phyloP scores from a whole-genome alignment of 2,888 invertebrate species.

The Papilio protenor region DNA sequence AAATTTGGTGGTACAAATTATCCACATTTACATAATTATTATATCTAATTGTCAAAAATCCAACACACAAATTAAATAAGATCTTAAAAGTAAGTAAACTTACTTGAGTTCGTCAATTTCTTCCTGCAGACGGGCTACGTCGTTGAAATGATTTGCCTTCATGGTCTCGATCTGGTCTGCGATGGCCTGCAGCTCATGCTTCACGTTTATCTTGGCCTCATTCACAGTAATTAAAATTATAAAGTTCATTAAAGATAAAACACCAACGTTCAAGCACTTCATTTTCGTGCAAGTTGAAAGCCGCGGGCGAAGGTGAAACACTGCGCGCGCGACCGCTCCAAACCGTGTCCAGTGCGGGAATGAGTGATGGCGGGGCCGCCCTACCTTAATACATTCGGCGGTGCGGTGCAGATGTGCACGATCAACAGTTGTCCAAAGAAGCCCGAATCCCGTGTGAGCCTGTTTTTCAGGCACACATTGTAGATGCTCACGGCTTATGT shows the following conservation, averaged over 20 bases:
- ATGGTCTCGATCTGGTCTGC: slow-evolving; percentile 64
- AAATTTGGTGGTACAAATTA: background rate
- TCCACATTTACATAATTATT: background rate
- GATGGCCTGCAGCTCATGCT: slow-evolving; percentile 60
- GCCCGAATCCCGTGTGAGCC: slow-evolving; percentile 49
- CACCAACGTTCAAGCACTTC: slow-evolving; percentile 62
- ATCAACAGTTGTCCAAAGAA: slow-evolving; percentile 75
- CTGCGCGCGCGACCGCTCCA: slow-evolving; percentile 50
- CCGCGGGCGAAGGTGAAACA: background rate
- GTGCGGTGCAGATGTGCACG: slow-evolving; percentile 70
- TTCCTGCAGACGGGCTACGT: slow-evolving; percentile 61
- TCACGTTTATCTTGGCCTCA: slow-evolving; percentile 57
- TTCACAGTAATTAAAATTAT: slow-evolving; percentile 56
- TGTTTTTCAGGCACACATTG: slow-evolving; percentile 34
- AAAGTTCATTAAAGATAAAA: slow-evolving; percentile 53
- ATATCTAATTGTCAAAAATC: background rate
- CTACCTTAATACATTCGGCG: slow-evolving; percentile 56
- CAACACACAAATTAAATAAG: slow-evolving; percentile 7
- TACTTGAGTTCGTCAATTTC: slow-evolving; percentile 74
- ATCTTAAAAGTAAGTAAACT: slow-evolving; percentile 54
- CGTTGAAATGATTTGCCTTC: slow-evolving; percentile 61
- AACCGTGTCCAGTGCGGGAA: slow-evolving; percentile 57
- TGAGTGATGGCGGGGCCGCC: slow-evolving; percentile 54
- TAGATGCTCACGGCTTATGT: slow-evolving; percentile 20
- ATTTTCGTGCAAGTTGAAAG: slow-evolving; percentile 56